Evolutionary conservation across 2,113 vertebrate genomes (phyloP), one percentile per base, ranked within the genome.

Genomic region (Tachuris rubrigastra): DNA sequence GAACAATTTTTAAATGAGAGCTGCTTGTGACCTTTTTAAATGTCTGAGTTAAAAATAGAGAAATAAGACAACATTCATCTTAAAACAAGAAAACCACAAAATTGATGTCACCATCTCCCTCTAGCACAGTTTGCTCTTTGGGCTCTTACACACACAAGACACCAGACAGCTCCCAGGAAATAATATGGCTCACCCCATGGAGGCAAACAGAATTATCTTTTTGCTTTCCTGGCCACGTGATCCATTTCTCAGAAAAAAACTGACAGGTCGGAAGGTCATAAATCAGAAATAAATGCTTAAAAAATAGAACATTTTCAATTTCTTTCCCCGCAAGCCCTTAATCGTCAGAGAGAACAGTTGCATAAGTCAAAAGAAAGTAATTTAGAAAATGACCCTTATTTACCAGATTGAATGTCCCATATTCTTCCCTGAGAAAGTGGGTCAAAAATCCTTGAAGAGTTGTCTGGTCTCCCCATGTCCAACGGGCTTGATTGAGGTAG

Each of bases 401-500:
- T 98, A 99, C 99, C 98, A 99, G 98, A 94, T 95, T 99, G 98
- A 99, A 99, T 21, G 99, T 99, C 96, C 99, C 99, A n/a, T 99
- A 99, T 96, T 99, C 99, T 95, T 98, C 97, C 96, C 99, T 98
- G 95, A 99, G 98, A 91, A 99, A 98, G 97, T 99, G 99, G 42
- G 98, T 99, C 93, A 99, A 95, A 95, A 99, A 98, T 58, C 99
- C 99, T 35, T 95, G 97, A 79, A 99, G 44, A n/a, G 98, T 98
- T 15, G 99, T 99, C 98, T 99, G 99, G 98, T 99, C 99, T 90
- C 99, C 99, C 99, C 99, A 99, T 94, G 98, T 99, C 99, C 99
- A 99, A 66, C 98, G 99, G 53, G 99, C 99, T 47, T 67, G 97
- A 96, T 91, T 99, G 95, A 99, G 91, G 98, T 98, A 98, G 94